Evolutionary conservation across 2,113 vertebrate species (phyloP).

Genomic region (Hippocampus zosterae): DNA sequence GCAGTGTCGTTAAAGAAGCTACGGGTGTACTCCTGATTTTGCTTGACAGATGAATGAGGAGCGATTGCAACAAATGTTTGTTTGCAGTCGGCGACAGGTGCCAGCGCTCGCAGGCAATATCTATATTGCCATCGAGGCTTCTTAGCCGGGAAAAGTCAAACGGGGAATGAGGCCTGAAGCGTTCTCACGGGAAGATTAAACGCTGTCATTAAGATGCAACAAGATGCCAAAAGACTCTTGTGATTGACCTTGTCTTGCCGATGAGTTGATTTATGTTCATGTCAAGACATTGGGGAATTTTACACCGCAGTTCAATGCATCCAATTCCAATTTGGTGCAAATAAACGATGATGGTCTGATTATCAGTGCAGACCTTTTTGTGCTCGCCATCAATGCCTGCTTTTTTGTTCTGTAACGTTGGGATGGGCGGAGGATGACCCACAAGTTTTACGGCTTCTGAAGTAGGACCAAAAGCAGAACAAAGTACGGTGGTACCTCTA

Average conservation of each 20-base stretch:
- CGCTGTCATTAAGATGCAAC: not conserved
- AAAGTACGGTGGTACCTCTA: too few relatives aligned
- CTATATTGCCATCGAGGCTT: slow-evolving; percentile 18
- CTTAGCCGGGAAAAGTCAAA: slow-evolving; percentile 19
- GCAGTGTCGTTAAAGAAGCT: slow-evolving; percentile 57
- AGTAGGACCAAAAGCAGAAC: too few relatives aligned
- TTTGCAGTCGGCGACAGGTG: slow-evolving; percentile 50
- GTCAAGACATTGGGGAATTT: not conserved
- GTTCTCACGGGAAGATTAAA: slow-evolving; percentile 12
- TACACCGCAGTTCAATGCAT: not conserved
- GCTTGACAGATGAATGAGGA: slow-evolving; percentile 61
- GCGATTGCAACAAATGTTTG: slow-evolving; percentile 55
- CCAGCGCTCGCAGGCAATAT: slow-evolving; percentile 47
- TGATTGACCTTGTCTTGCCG: slow-evolving; percentile 8
- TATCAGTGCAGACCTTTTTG: not conserved
- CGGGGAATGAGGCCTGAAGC: slow-evolving; percentile 30
- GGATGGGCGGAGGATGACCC: too few relatives aligned
- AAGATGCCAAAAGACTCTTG: slow-evolving; percentile 2
- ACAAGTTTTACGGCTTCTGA: too few relatives aligned
- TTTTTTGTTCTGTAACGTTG: not conserved
- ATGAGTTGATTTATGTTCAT: slow-evolving; percentile 15
- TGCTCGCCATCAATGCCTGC: not conserved
- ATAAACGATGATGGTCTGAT: not conserved
- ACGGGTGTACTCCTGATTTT: slow-evolving; percentile 55
- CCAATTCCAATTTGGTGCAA: not conserved